Percentiles rank a stretch among this genome's conserved stretches.
These are phyloP conservation scores for Nycteola revayana DNA, from an alignment of 2,888 invertebrate species.

Conservation along the genomic window DNA sequence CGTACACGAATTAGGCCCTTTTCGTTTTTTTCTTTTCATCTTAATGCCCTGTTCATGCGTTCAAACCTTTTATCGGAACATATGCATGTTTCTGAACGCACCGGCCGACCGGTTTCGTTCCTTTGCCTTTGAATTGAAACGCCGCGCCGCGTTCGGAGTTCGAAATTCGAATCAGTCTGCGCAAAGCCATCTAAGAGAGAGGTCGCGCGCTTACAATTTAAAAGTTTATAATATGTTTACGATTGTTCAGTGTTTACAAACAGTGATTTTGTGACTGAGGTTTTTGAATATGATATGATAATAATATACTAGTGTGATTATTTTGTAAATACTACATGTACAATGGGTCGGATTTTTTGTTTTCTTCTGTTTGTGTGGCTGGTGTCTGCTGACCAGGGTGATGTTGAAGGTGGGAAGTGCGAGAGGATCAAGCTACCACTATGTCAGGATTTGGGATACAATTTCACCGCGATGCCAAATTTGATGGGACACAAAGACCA, in stretches of 20 bases:
- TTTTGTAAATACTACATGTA: conserved; percentile 41
- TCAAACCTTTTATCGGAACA: conserved; percentile 76
- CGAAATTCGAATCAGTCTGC: conserved; percentile 65
- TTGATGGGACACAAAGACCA: conserved; percentile 91
- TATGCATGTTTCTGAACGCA: conserved; percentile 70
- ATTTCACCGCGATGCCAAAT: conserved; percentile 94
- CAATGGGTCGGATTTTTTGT: conserved; percentile 70
- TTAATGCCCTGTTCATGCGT: conserved; percentile 77
- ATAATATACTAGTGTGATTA: conserved; percentile 42
- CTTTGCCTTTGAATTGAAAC: conserved; percentile 69
- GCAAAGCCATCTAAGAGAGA: conserved; percentile 35
- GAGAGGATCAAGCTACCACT: conserved; percentile 90
- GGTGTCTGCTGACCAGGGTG: conserved; percentile 69
- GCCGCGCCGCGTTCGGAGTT: conserved; percentile 56
- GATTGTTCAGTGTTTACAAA: conserved; percentile 52
- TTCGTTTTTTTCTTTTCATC: conserved; percentile 62
- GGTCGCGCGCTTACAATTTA: conserved; percentile 37
- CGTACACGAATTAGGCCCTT: conserved; percentile 77
- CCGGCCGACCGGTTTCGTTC: conserved; percentile 72
- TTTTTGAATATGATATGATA: conserved; percentile 55
- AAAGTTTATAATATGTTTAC: conserved; percentile 54
- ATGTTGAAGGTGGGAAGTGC: conserved; percentile 83
- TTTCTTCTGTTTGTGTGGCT: conserved; percentile 56
- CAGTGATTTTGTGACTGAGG: conserved; percentile 60
- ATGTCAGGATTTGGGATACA: conserved; percentile 92